Conservation (phyloP, 2,888 invertebrate species). For the Netelia virgata region DNA sequence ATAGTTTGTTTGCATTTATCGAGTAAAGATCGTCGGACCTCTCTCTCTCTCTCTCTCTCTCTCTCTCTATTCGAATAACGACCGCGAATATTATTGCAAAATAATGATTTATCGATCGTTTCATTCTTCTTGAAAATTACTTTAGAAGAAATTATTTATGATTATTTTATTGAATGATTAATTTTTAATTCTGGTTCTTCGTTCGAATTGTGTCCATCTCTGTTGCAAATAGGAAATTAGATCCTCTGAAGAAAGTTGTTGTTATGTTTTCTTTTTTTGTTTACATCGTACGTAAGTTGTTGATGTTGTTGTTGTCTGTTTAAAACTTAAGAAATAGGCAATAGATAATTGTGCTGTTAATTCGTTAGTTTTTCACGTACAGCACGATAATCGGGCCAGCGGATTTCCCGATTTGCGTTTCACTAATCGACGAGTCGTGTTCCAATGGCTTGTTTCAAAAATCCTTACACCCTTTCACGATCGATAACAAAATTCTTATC, state of each 20-base stretch:
- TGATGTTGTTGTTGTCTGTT: neutral
- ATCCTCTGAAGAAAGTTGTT: neutral
- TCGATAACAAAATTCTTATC: too few species aligned
- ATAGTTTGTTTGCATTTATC: neutral
- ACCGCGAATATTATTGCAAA: too few species aligned
- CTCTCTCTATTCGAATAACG: too few species aligned
- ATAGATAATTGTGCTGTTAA: conserved; percentile 46
- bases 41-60: too few species aligned
- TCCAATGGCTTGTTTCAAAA: neutral
- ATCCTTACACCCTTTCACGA: too few species aligned
- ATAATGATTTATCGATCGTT: too few species aligned
- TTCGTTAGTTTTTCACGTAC: conserved; percentile 20
- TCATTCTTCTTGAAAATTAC: too few species aligned
- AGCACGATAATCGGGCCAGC: neutral
- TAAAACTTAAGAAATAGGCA: conserved; percentile 8
- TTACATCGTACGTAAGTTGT: neutral
- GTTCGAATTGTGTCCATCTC: neutral
- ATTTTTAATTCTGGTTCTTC: neutral
- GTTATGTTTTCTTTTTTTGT: conserved; percentile 19
- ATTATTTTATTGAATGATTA: too few species aligned
- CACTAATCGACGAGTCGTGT: neutral
- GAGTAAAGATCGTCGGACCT: neutral
- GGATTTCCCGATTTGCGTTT: neutral
- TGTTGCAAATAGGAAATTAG: neutral
- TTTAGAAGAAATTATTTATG: too few species aligned